These are phyloP conservation scores for Hormaphis cornu DNA, from an alignment of 1,140 invertebrate genomes.

Conservation along the genomic window DNA sequence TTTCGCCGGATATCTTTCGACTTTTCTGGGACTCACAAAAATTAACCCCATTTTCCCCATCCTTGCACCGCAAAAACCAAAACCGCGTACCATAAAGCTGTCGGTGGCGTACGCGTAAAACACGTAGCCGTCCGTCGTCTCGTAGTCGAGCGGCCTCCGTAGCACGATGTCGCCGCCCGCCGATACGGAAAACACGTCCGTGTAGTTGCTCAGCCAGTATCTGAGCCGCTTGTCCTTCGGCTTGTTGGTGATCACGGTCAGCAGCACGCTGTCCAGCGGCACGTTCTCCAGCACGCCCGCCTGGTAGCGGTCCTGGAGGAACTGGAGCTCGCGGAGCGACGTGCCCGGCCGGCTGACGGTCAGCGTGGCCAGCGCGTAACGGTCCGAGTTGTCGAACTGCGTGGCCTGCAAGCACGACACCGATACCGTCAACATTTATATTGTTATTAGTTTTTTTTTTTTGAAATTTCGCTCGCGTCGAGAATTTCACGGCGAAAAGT, in stretches of 20 bases:
- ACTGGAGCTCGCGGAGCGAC: constrained; percentile 46
- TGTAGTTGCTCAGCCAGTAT: constrained; percentile 54
- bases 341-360: constrained; percentile 51
- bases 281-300: constrained; percentile 66
- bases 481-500: too few species aligned
- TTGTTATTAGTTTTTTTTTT: not conserved
- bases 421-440: not conserved
- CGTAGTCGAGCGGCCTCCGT: constrained; percentile 68
- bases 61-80: too few species aligned
- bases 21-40: too few species aligned
- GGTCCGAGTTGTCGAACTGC: constrained; percentile 77
- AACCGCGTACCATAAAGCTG: constrained; percentile 56
- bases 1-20: too few species aligned
- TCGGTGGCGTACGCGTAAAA: constrained; percentile 79
- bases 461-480: not conserved
- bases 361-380: constrained; percentile 74
- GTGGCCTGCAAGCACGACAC: constrained; percentile 52
- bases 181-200: constrained; percentile 62
- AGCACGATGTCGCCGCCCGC: constrained; percentile 70
- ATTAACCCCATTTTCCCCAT: too few species aligned
- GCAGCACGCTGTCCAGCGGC: constrained; percentile 58
- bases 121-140: constrained; percentile 57
- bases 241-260: constrained; percentile 53
- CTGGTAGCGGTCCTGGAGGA: constrained; percentile 62
- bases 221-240: constrained; percentile 50